phyloP scores from a whole-genome alignment of 2,888 invertebrate species.

The Spodoptera picta region DNA sequence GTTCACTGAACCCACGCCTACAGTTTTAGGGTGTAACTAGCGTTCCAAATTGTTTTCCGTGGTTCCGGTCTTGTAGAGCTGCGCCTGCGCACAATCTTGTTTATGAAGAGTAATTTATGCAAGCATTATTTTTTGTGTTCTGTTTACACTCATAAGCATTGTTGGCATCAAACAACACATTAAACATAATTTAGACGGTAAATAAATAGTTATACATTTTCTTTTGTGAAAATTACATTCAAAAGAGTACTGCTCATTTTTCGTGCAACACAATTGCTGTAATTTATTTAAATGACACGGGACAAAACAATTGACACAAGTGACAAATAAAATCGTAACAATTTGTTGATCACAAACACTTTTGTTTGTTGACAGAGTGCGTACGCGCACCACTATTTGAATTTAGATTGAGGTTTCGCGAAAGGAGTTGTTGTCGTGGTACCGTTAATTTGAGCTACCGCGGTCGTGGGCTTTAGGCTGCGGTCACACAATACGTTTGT shows the following conservation, averaged over 20 bases:
- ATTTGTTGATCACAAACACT: slow-evolving; percentile 51
- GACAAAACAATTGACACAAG: slow-evolving; percentile 42
- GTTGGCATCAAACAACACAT: slow-evolving; percentile 9
- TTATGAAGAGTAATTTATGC: slow-evolving; percentile 4
- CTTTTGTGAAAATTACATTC: slow-evolving; percentile 7
- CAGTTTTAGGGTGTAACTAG: slow-evolving; percentile 64
- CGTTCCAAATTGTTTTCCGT: slow-evolving; percentile 66
- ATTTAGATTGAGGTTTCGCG: slow-evolving; percentile 78
- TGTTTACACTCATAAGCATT: slow-evolving; percentile 4
- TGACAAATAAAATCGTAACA: slow-evolving; percentile 46
- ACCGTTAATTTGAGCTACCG: slow-evolving; percentile 82
- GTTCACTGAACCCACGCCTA: slow-evolving; percentile 53
- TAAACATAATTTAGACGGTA: slow-evolving; percentile 20
- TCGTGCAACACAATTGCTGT: slow-evolving; percentile 26
- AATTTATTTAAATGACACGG: slow-evolving; percentile 44
- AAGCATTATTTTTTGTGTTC: slow-evolving; percentile 3
- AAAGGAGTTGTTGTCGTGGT: slow-evolving; percentile 72
- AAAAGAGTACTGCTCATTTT: slow-evolving; percentile 10
- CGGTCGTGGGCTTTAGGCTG: slow-evolving; percentile 69
- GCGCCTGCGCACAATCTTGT: slow-evolving; percentile 52
- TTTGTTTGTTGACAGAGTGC: slow-evolving; percentile 73
- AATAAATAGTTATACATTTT: slow-evolving; percentile 23
- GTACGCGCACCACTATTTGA: slow-evolving; percentile 75
- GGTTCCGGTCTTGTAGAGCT: slow-evolving; percentile 58
- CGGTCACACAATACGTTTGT: slow-evolving; percentile 54